Conservation (phyloP, 2,113 vertebrate species). For the Esox niger region DNA sequence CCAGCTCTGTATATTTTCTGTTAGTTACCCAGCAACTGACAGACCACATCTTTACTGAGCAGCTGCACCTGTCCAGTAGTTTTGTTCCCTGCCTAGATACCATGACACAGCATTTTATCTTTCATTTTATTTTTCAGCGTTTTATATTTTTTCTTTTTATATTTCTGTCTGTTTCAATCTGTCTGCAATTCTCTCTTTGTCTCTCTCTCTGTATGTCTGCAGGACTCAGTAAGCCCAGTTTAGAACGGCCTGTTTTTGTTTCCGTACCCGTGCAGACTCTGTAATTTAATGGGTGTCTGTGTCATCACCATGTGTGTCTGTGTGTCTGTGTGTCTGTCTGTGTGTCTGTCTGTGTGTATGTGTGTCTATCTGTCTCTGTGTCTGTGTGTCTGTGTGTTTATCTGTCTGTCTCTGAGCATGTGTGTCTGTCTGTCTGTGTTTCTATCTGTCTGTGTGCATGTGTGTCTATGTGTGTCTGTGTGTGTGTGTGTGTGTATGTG, state of each 20-base stretch:
- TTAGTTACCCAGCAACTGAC: too few species aligned
- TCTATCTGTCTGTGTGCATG: too few species aligned
- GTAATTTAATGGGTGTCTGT: not conserved
- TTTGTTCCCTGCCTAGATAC: too few species aligned
- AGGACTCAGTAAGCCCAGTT: not conserved
- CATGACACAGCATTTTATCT: too few species aligned
- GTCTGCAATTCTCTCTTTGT: not conserved
- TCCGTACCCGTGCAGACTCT: not conserved
- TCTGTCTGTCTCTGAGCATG: not conserved
- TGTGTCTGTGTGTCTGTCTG: too few species aligned
- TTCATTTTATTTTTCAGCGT: too few species aligned
- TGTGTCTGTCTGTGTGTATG: not conserved
- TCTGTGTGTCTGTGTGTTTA: not conserved
- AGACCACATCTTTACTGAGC: too few species aligned
- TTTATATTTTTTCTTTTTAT: too few species aligned
- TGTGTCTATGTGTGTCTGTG: not conserved
- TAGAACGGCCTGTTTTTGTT: not conserved
- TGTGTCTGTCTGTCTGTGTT: not conserved
- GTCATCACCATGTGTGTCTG: too few species aligned
- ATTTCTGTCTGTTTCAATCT: too few species aligned
- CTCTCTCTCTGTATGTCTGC: conserved; percentile 27
- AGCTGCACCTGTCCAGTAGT: too few species aligned
- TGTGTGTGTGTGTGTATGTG: not conserved
- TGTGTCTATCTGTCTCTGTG: not conserved
- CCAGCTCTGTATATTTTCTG: too few species aligned